Evolutionary conservation across 2,113 vertebrate species (phyloP).

Genomic region (Alaudala cheleensis): DNA sequence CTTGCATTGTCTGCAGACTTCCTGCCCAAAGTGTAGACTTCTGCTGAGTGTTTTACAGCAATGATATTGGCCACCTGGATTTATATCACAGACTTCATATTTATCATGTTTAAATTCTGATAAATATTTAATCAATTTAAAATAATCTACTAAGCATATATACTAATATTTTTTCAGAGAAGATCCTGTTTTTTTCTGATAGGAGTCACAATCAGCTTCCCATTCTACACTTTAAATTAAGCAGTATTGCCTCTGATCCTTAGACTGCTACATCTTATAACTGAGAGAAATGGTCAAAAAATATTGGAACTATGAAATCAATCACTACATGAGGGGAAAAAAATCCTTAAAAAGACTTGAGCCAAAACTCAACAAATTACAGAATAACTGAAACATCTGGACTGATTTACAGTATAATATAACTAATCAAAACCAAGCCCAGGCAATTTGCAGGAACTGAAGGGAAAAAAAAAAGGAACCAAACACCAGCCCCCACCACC

Average conservation of each 20-base stretch:
- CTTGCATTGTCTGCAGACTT: background rate
- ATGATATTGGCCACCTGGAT: background rate
- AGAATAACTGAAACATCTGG: slow-evolving; percentile 82
- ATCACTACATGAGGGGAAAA: slow-evolving; percentile 44
- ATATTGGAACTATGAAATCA: slow-evolving; percentile 70
- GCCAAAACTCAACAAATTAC: slow-evolving; percentile 78
- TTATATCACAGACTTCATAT: slow-evolving; percentile 17
- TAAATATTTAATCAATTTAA: slow-evolving; percentile 57
- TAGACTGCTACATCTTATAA: slow-evolving; percentile 35
- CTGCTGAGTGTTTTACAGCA: background rate
- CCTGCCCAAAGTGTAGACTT: background rate
- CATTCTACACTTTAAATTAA: slow-evolving; percentile 54
- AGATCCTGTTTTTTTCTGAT: slow-evolving; percentile 37
- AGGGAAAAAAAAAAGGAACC: background rate
- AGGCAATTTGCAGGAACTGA: slow-evolving; percentile 74
- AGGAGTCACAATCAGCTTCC: slow-evolving; percentile 39
- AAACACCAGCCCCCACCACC: background rate
- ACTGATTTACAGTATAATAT: slow-evolving; percentile 75
- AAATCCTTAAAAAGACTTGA: slow-evolving; percentile 58
- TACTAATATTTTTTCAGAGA: slow-evolving; percentile 34
- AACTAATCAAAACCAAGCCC: slow-evolving; percentile 77
- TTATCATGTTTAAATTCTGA: slow-evolving; percentile 38
- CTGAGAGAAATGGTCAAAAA: slow-evolving; percentile 51
- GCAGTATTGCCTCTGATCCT: slow-evolving; percentile 11
- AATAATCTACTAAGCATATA: slow-evolving; percentile 46